phyloP scores from a whole-genome alignment of 2,797 vertebrate species.

The Diplodus sargus region DNA sequence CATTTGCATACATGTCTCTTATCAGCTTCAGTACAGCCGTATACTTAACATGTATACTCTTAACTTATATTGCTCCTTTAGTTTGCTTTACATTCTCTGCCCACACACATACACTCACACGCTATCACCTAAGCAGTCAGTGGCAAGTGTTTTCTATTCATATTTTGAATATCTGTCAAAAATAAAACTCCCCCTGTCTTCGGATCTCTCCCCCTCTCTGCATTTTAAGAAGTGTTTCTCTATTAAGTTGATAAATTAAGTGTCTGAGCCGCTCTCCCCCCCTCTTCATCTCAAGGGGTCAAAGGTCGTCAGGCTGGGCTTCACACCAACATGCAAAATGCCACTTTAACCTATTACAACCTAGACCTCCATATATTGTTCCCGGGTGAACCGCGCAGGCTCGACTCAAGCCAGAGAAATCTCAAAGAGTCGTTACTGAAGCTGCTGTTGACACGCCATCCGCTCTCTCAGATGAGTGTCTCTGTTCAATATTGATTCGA shows the following conservation, averaged over 20 bases:
- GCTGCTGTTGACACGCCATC: conserved; percentile 32
- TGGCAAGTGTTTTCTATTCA: not conserved
- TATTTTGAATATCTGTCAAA: not conserved
- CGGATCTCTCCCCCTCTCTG: not conserved
- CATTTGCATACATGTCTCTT: not conserved
- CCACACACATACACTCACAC: conserved; percentile 4
- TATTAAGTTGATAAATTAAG: not conserved
- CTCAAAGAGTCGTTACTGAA: conserved; percentile 8
- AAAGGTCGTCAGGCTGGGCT: conserved; percentile 31
- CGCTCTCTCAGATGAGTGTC: conserved; percentile 19
- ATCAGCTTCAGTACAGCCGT: not conserved
- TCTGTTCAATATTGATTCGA: conserved; percentile 64
- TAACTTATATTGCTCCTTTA: not conserved
- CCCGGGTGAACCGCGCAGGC: not conserved
- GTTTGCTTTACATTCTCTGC: conserved; percentile 35
- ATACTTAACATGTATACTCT: conserved; percentile 4
- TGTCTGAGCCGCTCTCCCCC: not conserved
- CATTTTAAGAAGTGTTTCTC: not conserved
- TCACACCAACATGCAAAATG: conserved; percentile 18
- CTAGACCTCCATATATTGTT: not conserved
- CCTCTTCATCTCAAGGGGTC: conserved; percentile 7
- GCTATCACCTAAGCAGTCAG: not conserved
- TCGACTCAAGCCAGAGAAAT: conserved; percentile 13
- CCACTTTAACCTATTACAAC: not conserved
- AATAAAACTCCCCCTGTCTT: not conserved